Base-by-base conservation (phyloP, 1,140 invertebrate genomes). In the Phymorhynchus buccinoides region DNA sequence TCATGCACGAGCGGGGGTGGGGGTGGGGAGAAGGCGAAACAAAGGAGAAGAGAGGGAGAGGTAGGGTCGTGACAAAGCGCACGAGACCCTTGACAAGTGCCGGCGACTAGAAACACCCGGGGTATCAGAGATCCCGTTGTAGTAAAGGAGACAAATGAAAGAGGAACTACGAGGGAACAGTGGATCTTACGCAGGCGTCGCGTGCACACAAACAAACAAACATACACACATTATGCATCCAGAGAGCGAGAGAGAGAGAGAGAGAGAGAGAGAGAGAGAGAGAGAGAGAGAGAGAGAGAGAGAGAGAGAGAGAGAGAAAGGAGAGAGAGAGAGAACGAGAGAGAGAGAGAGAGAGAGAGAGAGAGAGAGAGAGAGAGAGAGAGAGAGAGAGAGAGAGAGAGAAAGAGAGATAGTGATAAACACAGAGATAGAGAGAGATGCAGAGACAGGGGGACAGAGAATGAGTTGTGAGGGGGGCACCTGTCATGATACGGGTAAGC, bases 401-500 rank as follows among this genome's bases (percentile, higher is more conserved):
- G 73, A 37, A 22, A 37, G 32, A 22, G 73, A 35, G 35, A 73
- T 18, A 2, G 39, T 41, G 39, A 27, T 44, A 12, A n/a, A n/a
- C n/a, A n/a, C n/a, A 62, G 56, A 62, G 56, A 62, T 16, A 62
- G 56, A 62, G 56, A 62, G 56, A 62, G 56, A 62, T 14, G 27
- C 16, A 62, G 56, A 62, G 56, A 9, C 18, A 9, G 35, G 18
- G 41, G 22, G 32, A 22, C n/a, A 1, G 32, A 22, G 73, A 37
- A 22, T 12, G 32, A 22, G 73, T n/a, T n/a, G n/a, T n/a, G n/a
- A n/a, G n/a, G 18, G 7, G 30, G 62, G 80, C 80, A 81, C 80
- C 80, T 81, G 80, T 81, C 80, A 35, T n/a, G 22, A 81, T 81
- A 48, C 80, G 80, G 80, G 80, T 37, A 27, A 62, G 22, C 56